Conservation (phyloP, 1,140 invertebrate species). For the Pentalonia nigronervosa region DNA sequence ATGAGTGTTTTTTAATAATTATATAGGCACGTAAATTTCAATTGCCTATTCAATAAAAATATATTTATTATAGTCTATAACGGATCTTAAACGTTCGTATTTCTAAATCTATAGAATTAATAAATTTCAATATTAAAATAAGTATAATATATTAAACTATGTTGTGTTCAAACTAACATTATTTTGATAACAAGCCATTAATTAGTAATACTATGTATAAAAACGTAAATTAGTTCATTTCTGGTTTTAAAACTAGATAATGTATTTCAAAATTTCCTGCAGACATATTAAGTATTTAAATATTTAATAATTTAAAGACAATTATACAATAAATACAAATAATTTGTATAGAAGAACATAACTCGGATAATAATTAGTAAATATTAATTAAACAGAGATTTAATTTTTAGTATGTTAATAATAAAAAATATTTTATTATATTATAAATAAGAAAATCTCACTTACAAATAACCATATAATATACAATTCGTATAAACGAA, state of each 20-base stretch:
- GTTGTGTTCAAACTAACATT: background rate
- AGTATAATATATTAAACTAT: background rate
- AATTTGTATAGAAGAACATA: background rate
- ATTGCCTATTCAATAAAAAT: background rate
- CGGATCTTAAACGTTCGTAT: background rate
- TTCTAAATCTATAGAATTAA: background rate
- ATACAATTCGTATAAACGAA: background rate
- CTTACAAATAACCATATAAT: background rate
- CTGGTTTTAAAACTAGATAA: background rate
- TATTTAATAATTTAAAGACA: background rate
- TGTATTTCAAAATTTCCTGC: background rate
- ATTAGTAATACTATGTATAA: background rate
- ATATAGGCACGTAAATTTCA: background rate
- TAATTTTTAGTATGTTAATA: constrained; percentile 8
- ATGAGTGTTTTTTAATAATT: background rate
- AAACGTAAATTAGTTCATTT: no score
- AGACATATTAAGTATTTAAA: background rate
- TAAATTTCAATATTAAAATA: background rate
- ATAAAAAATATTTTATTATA: background rate
- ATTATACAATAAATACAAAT: background rate
- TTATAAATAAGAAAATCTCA: background rate
- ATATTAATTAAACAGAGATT: background rate
- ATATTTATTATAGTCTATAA: background rate
- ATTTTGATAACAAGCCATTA: background rate
- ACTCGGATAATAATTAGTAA: background rate